A percentile compares a stretch with the other conserved stretches of the same genome.
phyloP scores from a whole-genome alignment of 2,888 invertebrate genomes.

The Priocnemis perturbator region DNA sequence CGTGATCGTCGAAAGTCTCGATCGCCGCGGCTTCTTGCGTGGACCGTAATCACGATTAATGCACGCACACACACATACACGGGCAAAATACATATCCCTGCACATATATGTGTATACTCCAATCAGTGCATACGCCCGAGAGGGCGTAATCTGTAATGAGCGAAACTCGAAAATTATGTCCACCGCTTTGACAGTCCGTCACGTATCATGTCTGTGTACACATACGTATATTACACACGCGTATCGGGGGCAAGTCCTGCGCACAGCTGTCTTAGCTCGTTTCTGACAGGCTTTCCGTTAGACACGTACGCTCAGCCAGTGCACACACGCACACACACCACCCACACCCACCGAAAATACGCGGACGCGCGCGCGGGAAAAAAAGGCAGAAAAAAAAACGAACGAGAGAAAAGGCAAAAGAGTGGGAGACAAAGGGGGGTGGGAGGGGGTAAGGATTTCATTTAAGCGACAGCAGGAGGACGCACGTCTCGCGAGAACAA shows the following conservation, averaged over 20 bases:
- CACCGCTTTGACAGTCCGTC: conserved; percentile 12
- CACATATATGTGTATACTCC: conserved; percentile 33
- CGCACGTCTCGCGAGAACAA: too few species aligned
- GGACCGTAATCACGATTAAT: conserved; percentile 36
- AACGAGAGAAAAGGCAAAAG: conserved; percentile 2
- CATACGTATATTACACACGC: conserved; percentile 24
- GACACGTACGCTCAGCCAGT: conserved; percentile 19
- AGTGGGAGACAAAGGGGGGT: not conserved
- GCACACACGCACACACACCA: conserved; percentile 13
- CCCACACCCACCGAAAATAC: not conserved
- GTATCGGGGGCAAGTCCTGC: conserved; percentile 43
- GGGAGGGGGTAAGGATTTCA: not conserved
- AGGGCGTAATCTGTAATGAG: not conserved
- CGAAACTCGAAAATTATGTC: conserved; percentile 4
- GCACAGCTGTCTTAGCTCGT: too few species aligned
- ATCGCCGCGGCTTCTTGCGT: too few species aligned
- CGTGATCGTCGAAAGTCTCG: too few species aligned
- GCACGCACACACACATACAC: conserved; percentile 52
- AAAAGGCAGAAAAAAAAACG: conserved; percentile 9
- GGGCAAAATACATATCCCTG: conserved; percentile 36
- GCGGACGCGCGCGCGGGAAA: conserved; percentile 3
- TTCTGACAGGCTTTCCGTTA: conserved; percentile 18
- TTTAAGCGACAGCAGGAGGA: too few species aligned
- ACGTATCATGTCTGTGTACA: conserved; percentile 7
- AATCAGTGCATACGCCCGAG: not conserved